Evolutionary conservation across 1,140 invertebrate species (phyloP), one percentile per base, ranked within the genome.

Genomic region (Apocrypta bakeri): DNA sequence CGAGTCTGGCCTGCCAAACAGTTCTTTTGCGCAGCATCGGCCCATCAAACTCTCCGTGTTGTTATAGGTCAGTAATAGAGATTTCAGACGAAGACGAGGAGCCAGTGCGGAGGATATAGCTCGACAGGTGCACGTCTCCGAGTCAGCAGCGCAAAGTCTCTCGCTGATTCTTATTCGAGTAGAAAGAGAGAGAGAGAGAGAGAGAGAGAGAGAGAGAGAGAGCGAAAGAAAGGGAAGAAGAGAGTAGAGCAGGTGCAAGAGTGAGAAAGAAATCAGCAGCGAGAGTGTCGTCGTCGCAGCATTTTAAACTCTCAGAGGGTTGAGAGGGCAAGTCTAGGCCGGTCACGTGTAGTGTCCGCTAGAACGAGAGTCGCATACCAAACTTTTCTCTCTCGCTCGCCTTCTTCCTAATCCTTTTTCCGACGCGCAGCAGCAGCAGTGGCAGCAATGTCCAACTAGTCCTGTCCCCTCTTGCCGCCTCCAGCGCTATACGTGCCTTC

Each of bases 341-440:
- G 87, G 90, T 91, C 90, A 91, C 90, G 90, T 90, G 88, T 91
- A 88, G 83, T 88, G 90, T 90, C 89, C 89, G 83, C 81, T 86
- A 86, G 87, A 85, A 90, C 89, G 89, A 87, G 88, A 87, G 85
- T 85, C 82, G 90, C 89, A 91, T 91, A 90, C 88, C 85, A 90
- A 90, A 89, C 83, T 89, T 86, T 87, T 85, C 87, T 86, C 77
- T 74, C 64, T 61, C 8, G 69, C 61, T 3, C 42, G 40, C 48
- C 2, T 31, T 82, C n/a, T 79, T 77, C 78, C 9, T 85, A 86
- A 87, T 85, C 85, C 83, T 80, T 84, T 80, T 84, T 80, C 64
- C 77, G 75, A 24, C 73, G 73, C 69, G 11, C 56, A 66, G 42
- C 40, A 79, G 63, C 64, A 37, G 33, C 33, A n/a, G n/a, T n/a